These are phyloP conservation scores for Merops nubicus DNA, from an alignment of 2,113 vertebrate genomes.

Conservation along the genomic window DNA sequence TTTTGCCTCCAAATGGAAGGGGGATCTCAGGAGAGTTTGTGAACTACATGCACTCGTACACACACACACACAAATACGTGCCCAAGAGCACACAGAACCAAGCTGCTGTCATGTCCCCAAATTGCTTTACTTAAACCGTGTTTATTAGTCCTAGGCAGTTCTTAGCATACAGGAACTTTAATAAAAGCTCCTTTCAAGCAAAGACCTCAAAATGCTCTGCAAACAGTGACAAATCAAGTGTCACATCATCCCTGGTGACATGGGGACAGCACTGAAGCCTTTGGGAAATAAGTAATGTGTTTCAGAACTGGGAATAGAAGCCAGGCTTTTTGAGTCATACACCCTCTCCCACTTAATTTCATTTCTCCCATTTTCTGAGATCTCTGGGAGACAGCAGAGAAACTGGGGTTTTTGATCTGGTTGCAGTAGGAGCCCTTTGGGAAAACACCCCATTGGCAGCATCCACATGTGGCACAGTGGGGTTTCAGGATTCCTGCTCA, in stretches of 20 bases:
- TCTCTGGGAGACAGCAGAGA: neutral
- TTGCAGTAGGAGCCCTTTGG: neutral
- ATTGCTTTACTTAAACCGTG: constrained; percentile 33
- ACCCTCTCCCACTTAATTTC: neutral
- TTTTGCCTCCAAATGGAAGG: neutral
- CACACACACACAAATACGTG: fast-evolving
- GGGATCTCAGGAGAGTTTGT: neutral
- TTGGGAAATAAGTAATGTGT: neutral
- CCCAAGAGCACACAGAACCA: neutral
- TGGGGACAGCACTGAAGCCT: neutral
- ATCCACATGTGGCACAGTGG: fast-evolving
- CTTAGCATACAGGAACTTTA: constrained; percentile 42
- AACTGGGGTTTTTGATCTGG: neutral
- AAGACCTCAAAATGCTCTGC: constrained; percentile 31
- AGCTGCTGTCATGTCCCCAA: constrained; percentile 27
- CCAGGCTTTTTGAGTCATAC: neutral
- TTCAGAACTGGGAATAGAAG: neutral
- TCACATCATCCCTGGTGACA: constrained; percentile 21
- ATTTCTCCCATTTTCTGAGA: neutral
- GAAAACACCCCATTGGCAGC: fast-evolving
- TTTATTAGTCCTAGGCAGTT: constrained; percentile 48
- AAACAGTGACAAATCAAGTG: constrained; percentile 38
- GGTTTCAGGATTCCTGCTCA: neutral
- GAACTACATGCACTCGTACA: neutral
- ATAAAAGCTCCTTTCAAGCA: constrained; percentile 61